A percentile compares a stretch with the other conserved stretches of the same genome.
Conservation (phyloP, 2,113 vertebrate species). For the Salvelinus sp. region DNA sequence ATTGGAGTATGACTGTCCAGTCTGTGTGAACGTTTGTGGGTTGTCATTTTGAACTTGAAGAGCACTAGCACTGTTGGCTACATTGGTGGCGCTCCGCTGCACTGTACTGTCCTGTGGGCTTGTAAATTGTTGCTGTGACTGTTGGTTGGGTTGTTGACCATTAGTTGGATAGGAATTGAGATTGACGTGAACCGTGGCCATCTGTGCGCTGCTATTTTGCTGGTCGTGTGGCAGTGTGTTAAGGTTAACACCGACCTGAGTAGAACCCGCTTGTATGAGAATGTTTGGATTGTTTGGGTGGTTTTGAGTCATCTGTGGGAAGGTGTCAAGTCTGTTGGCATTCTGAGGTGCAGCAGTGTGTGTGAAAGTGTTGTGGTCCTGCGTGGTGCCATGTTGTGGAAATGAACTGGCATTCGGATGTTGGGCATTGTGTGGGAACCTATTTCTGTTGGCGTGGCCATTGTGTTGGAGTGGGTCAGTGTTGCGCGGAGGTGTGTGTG, state of each 20-base stretch:
- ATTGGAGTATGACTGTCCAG: constrained; percentile 5
- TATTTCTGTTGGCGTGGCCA: constrained; percentile 34
- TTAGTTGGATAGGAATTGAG: constrained; percentile 59
- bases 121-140: neutral
- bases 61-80: too few species aligned
- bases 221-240: constrained; percentile 52
- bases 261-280: constrained; percentile 61
- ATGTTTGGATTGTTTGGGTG: constrained; percentile 59
- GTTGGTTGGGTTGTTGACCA: constrained; percentile 36
- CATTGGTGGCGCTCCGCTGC: neutral
- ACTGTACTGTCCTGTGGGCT: neutral
- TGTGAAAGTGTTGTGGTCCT: constrained; percentile 52
- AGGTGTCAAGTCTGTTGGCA: constrained; percentile 25
- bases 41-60: constrained; percentile 7
- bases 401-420: constrained; percentile 47
- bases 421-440: constrained; percentile 33
- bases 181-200: constrained; percentile 71
- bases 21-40: constrained; percentile 12
- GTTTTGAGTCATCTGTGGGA: constrained; percentile 39
- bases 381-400: constrained; percentile 49
- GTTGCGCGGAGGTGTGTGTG: constrained; percentile 28
- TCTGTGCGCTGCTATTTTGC: constrained; percentile 44
- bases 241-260: constrained; percentile 63
- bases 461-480: constrained; percentile 35
- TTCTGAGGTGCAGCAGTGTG: constrained; percentile 36